phyloP scores from a whole-genome alignment of 1,140 invertebrate species.

The Asbolus verrucosus region DNA sequence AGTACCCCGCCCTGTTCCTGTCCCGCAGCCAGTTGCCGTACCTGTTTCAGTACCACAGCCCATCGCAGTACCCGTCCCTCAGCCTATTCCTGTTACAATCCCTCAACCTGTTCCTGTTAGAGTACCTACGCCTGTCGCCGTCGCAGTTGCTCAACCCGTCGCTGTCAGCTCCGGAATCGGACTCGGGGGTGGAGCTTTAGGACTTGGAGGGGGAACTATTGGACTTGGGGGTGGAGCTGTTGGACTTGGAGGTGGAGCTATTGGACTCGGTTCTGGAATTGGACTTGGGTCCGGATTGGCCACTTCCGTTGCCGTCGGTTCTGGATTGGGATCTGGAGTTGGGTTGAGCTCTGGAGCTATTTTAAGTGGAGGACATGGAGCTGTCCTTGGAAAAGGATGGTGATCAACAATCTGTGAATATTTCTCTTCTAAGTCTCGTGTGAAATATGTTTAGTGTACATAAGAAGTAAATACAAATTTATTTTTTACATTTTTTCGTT shows the following conservation, averaged over 20 bases:
- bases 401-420: constrained; percentile 15
- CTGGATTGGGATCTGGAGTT: constrained; percentile 41
- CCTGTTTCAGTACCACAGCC: constrained; percentile 55
- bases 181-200: neutral
- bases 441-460: constrained; percentile 42
- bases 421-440: constrained; percentile 29
- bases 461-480: constrained; percentile 36
- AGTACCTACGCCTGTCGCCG: constrained; percentile 50
- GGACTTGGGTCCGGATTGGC: constrained; percentile 35
- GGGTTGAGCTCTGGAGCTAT: constrained; percentile 33
- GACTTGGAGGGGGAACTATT: neutral
- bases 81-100: constrained; percentile 55
- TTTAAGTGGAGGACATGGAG: constrained; percentile 16
- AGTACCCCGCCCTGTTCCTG: constrained; percentile 49
- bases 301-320: neutral
- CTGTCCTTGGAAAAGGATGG: constrained; percentile 7
- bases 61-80: constrained; percentile 56
- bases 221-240: constrained; percentile 19
- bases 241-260: constrained; percentile 24
- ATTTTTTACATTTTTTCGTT: constrained; percentile 1
- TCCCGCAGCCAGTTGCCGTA: constrained; percentile 43
- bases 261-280: constrained; percentile 16
- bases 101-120: constrained; percentile 49
- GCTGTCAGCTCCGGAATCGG: constrained; percentile 22
- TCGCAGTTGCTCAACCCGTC: constrained; percentile 38